Conservation (phyloP, 2,113 vertebrate genomes). For the Penelope pileata region DNA sequence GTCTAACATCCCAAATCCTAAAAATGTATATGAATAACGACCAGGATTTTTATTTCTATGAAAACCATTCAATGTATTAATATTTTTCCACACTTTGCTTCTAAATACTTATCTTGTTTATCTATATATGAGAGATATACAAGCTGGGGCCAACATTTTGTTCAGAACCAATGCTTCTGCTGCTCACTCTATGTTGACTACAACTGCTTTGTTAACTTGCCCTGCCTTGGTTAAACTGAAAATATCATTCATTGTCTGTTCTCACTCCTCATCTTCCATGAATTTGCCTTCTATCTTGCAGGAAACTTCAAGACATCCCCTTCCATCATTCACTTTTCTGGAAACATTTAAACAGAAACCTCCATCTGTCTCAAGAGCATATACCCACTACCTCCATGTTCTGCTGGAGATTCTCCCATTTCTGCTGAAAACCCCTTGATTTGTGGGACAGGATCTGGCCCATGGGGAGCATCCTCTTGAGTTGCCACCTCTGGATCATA, state of each 20-base stretch:
- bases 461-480: not conserved
- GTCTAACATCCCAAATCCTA: not conserved
- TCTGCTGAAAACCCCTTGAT: not conserved
- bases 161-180: not conserved
- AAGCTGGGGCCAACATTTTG: not conserved
- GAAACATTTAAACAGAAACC: not conserved
- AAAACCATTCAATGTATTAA: not conserved
- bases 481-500: not conserved
- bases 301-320: not conserved
- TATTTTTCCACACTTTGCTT: not conserved
- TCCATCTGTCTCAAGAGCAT: not conserved
- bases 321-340: not conserved
- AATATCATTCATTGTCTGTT: not conserved
- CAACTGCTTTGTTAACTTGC: not conserved
- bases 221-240: not conserved
- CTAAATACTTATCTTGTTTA: not conserved
- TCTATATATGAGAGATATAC: not conserved
- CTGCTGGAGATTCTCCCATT: not conserved
- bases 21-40: not conserved
- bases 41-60: constrained; percentile 1
- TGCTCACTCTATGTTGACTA: not conserved
- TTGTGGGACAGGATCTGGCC: not conserved
- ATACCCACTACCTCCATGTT: not conserved
- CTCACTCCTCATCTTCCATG: not conserved
- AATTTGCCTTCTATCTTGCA: not conserved